A percentile compares a stretch with the other conserved stretches of the same genome.
These are phyloP conservation scores for Coelogynopora nodosa DNA, from an alignment of 2,888 invertebrate species.

Conservation along the genomic window DNA sequence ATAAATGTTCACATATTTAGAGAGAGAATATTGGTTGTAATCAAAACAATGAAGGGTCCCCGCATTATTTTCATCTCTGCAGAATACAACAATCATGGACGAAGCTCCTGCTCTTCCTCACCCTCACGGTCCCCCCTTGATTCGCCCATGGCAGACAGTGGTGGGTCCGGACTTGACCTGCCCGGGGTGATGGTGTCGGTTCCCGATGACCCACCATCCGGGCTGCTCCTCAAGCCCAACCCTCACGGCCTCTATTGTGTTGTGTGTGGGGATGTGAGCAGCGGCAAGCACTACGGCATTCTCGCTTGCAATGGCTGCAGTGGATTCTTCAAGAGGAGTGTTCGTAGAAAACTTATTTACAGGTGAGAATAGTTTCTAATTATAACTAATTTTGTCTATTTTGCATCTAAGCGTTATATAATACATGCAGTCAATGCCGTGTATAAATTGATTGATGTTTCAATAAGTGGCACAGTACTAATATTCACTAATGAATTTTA, in stretches of 20 bases:
- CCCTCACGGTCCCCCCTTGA: constrained; percentile 2
- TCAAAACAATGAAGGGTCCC: too few relatives aligned
- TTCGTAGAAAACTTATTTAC: constrained; percentile 89
- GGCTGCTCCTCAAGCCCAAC: constrained; percentile 51
- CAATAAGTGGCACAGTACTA: too few relatives aligned
- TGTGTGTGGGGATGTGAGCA: constrained; percentile 92
- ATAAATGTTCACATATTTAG: too few relatives aligned
- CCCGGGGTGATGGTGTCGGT: neutral
- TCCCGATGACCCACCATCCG: constrained; percentile 22
- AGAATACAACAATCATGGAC: neutral
- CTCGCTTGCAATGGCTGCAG: constrained; percentile 97
- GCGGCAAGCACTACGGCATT: constrained; percentile 94
- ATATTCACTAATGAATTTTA: too few relatives aligned
- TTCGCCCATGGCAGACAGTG: neutral
- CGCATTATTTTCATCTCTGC: too few relatives aligned
- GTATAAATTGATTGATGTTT: too few relatives aligned
- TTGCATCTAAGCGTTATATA: too few relatives aligned
- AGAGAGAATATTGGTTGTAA: too few relatives aligned
- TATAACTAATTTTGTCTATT: too few relatives aligned
- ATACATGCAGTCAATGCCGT: too few relatives aligned
- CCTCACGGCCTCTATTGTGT: constrained; percentile 76
- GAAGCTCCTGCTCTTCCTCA: constrained; percentile 34
- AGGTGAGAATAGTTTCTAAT: too few relatives aligned
- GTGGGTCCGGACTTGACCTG: neutral
- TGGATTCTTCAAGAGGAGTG: constrained; percentile 95